Evolutionary conservation across 2,113 vertebrate species (phyloP), one percentile per base, ranked within the genome.

Genomic region (Pteronura brasiliensis): DNA sequence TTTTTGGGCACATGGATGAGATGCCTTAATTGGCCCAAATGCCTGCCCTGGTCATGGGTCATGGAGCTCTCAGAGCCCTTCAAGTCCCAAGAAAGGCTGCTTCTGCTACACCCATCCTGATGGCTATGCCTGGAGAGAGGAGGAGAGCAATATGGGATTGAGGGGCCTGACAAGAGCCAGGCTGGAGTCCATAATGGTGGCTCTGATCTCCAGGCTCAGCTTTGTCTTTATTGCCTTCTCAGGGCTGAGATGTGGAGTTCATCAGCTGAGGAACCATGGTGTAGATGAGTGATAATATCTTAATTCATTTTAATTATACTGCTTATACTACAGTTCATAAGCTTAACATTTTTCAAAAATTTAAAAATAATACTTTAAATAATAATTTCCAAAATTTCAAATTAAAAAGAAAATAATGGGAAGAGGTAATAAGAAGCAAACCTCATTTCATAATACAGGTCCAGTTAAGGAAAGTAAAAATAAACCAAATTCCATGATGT

Each of bases 171-270:
- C 0, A 3, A 65, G 76, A 59, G 1, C 23, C 21, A 36, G 31
- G n/a, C 13, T 12, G 3, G 44, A 6, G 17, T 31, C 67, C 18
- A 25, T 20, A 20, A 6, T 2, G 52, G 39, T 0, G 0, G 6
- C 29, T 39, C 42, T 13, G 29, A 77, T 21, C 12, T 36, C 36
- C 3, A 15, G 71, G 47, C 21, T 57, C 11, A 36, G 42, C 25
- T 11, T 7, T 63, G 12, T 4, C 5, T 4, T 49, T 63, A 1
- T 44, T 36, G 6, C 39, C 12, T 77, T 82, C 71, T 61, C 23
- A 57, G 44, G 34, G 14, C 44, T 8, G 17, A 55, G 29, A 34
- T 20, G 1, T 47, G 36, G 18, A 42, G 11, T 44, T 21, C 34
- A 23, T 42, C n/a, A 17, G 6, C 23, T 6, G 31, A 61, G 10